These are phyloP conservation scores for Uromys caudimaculatus DNA, from an alignment of 2,797 vertebrate genomes.

Conservation along the genomic window DNA sequence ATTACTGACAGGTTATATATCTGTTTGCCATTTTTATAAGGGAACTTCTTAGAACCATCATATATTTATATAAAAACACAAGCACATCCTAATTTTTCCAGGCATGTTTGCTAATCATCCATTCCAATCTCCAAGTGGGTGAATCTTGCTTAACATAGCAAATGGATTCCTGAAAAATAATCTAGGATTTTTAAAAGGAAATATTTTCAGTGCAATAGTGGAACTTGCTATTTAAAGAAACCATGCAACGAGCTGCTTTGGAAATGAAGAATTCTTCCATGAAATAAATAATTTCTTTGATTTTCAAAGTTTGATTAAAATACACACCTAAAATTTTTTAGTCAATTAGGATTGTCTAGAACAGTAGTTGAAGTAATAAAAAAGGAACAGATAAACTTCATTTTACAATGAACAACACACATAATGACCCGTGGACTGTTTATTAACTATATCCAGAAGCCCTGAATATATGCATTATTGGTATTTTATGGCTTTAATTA, in stretches of 20 bases:
- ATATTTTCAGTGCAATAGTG: constrained; percentile 64
- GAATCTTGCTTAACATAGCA: constrained; percentile 55
- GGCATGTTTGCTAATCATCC: constrained; percentile 56
- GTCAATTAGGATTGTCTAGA: constrained; percentile 67
- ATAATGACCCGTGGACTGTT: constrained; percentile 82
- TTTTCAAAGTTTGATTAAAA: constrained; percentile 73
- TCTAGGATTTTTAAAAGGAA: constrained; percentile 60
- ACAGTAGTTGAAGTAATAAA: constrained; percentile 70
- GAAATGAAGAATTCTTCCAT: constrained; percentile 69
- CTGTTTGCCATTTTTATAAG: constrained; percentile 82
- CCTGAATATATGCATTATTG: constrained; percentile 86
- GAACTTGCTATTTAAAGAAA: constrained; percentile 77
- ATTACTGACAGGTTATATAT: not conserved
- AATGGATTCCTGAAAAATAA: constrained; percentile 64
- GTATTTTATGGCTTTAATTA: constrained; percentile 86
- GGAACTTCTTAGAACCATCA: constrained; percentile 73
- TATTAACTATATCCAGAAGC: constrained; percentile 80
- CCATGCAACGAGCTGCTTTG: constrained; percentile 73
- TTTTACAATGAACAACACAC: constrained; percentile 83
- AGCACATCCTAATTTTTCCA: constrained; percentile 57
- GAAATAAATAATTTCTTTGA: constrained; percentile 70
- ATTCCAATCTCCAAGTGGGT: constrained; percentile 53
- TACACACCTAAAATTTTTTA: constrained; percentile 68
- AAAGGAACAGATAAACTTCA: constrained; percentile 79
- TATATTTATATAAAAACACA: constrained; percentile 58